Base-by-base conservation (phyloP, 2,888 invertebrate species). In the Philereme vetulata region DNA sequence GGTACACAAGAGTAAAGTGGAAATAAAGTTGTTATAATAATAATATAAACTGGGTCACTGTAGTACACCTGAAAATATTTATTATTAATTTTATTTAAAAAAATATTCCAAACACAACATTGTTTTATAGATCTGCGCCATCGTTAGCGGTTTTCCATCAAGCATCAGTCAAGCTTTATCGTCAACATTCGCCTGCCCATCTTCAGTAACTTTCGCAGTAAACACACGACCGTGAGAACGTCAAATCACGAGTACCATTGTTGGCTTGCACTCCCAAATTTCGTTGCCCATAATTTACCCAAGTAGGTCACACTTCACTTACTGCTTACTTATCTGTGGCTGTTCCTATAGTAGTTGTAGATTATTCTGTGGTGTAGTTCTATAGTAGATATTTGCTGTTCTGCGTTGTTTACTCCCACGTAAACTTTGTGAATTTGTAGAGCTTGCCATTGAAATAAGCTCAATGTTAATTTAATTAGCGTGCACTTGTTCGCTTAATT, bases 391-490 rank as follows among this genome's bases (percentile, higher is more conserved):
- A 7, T 56, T 32, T 0, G 38, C 5, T 32, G n/a, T 52, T 33
- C 47, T 44, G 36, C 11, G 48, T 48, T 36, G 33, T 35, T 1
- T 5, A 40, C 32, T 58, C 44, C 44, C 38, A 53, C 49, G 48
- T n/a, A n/a, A 51, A 58, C 47, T 53, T 58, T 53, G 33, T 52
- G 9, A 45, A 33, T 48, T 53, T 45, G 58, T 53, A 21, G 33
- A 51, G 33, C 32, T 38, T 45, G 36, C 52, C 44, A 50, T 50
- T 52, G 44, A 49, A 44, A 49, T 52, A 48, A 53, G 53, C 53
- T 52, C 57, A 58, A 58, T 58, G 57, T 58, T 58, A 58, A 58
- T 52, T 58, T 48, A 51, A 58, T 58, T 58, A 58, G 46, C 46
- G 51, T 44, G 47, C 57, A 58, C 52, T 57, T 58, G 57, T 58